A percentile compares a stretch with the other conserved stretches of the same genome.
phyloP scores from a whole-genome alignment of 2,113 vertebrate species.

The Trogon surrucura region DNA sequence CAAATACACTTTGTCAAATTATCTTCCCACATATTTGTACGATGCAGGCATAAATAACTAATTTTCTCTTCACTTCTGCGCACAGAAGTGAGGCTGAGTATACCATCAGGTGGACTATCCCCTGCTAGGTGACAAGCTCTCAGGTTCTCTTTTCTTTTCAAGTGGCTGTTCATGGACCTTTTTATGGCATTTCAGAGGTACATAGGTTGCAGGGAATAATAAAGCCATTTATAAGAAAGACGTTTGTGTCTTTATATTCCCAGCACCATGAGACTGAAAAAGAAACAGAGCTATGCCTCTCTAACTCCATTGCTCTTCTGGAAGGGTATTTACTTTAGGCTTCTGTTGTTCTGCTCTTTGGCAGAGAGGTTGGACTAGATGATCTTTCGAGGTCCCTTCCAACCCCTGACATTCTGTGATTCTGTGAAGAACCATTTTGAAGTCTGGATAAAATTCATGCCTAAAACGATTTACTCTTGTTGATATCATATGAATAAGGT shows the following conservation, averaged over 20 bases:
- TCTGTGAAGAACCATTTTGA: background rate
- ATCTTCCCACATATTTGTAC: background rate
- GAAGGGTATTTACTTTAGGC: background rate
- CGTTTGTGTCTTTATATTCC: background rate
- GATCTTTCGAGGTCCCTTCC: no score
- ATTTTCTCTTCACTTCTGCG: background rate
- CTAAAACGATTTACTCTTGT: slow-evolving; percentile 30
- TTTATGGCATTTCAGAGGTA: background rate
- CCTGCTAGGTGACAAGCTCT: background rate
- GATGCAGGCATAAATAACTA: background rate
- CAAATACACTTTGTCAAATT: background rate
- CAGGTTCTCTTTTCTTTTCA: slow-evolving; percentile 3
- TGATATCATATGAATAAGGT: slow-evolving; percentile 45
- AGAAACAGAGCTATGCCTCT: background rate
- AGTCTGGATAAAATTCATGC: slow-evolving; percentile 36
- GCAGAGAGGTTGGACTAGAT: no score
- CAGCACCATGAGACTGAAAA: background rate
- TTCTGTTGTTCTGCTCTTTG: background rate
- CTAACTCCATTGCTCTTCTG: background rate
- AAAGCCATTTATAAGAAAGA: slow-evolving; percentile 41
- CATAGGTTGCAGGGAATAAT: background rate
- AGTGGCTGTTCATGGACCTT: background rate
- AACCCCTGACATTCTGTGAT: no score
- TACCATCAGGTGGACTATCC: background rate
- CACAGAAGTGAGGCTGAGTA: background rate